A percentile compares a stretch with the other conserved stretches of the same genome.
phyloP scores from a whole-genome alignment of 1,140 invertebrate genomes.

The Panagrolaimus sp. region DNA sequence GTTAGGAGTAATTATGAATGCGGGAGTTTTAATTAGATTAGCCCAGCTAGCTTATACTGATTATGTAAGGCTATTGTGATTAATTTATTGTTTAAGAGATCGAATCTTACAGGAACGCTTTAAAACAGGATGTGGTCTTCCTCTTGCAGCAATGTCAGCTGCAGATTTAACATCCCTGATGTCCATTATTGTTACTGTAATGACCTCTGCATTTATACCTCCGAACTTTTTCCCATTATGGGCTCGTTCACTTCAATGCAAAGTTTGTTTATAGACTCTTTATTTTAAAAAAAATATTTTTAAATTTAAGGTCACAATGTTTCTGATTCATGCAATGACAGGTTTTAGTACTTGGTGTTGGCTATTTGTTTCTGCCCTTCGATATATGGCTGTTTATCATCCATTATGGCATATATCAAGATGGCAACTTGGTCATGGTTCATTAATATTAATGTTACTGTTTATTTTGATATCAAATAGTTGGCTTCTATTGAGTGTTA shows the following conservation, averaged over 20 bases:
- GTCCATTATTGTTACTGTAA: slow-evolving; percentile 31
- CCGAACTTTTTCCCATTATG: slow-evolving; percentile 14
- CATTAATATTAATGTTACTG: slow-evolving; percentile 29
- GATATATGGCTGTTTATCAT: slow-evolving; percentile 44
- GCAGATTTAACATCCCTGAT: slow-evolving; percentile 36
- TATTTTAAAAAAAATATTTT: neutral
- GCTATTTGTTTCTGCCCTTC: slow-evolving; percentile 40
- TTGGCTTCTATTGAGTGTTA: slow-evolving; percentile 34
- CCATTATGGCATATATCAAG: slow-evolving; percentile 41
- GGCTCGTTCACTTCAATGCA: slow-evolving; percentile 32
- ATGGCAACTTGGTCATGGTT: slow-evolving; percentile 27
- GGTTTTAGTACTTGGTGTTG: slow-evolving; percentile 45
- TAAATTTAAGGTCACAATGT: slow-evolving; percentile 27
- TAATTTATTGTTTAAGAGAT: neutral
- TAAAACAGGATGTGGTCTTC: slow-evolving; percentile 39
- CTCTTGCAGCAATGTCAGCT: slow-evolving; percentile 37
- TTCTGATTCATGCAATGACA: slow-evolving; percentile 41
- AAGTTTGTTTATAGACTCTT: slow-evolving; percentile 23
- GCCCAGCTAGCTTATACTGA: slow-evolving; percentile 34
- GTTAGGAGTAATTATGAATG: slow-evolving; percentile 35
- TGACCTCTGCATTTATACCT: slow-evolving; percentile 35
- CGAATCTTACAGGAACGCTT: slow-evolving; percentile 35
- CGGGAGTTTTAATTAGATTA: slow-evolving; percentile 36
- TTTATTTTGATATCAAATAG: slow-evolving; percentile 26
- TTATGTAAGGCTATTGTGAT: slow-evolving; percentile 26